Base-by-base conservation (phyloP, 2,888 invertebrate genomes). In the Tetheella fluctuosa region DNA sequence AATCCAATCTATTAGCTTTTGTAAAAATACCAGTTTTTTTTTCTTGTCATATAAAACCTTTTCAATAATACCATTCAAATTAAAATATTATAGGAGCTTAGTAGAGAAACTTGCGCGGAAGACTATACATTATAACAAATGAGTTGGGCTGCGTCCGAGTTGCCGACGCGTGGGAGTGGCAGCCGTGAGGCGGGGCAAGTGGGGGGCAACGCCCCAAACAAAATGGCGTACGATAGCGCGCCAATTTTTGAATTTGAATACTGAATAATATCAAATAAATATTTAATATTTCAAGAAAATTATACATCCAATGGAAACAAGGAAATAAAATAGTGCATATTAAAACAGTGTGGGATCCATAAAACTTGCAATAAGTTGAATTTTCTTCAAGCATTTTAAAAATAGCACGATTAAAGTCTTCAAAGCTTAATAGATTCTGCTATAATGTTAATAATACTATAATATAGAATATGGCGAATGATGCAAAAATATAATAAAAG, bases 151-250 rank as follows among this genome's bases (percentile, higher is more conserved):
- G 90, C 90, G 90, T 91, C 90, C 86, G 91, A 90, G 90, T 91
- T 84, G 84, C 83, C 85, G 83, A 69, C 76, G 82, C 84, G 84
- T 83, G 86, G 90, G 93, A 85, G 92, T 88, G 91, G 92, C 87
- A 76, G 85, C 82, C 76, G 84, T 83, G 88, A 89, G 94, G 94
- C 94, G 92, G 91, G 86, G 87, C 93, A 73, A 65, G 86, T 2
- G 83, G 86, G 89, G 90, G 91, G 81, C 81, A 79, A 90, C 94
- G 93, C 94, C 94, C 90, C 81, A 90, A 94, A 93, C 94, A 94
- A 94, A 93, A 94, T 93, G 94, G 94, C 94, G 87, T 87, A 87
- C 81, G 84, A 86, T 86, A 85, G 86, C 93, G 94, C 94, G 94
- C 94, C 94, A 94, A 94, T 80, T 84, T 91, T 91, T 84, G 83